Conservation (phyloP, 2,113 vertebrate genomes). For the Polypterus bichir region DNA sequence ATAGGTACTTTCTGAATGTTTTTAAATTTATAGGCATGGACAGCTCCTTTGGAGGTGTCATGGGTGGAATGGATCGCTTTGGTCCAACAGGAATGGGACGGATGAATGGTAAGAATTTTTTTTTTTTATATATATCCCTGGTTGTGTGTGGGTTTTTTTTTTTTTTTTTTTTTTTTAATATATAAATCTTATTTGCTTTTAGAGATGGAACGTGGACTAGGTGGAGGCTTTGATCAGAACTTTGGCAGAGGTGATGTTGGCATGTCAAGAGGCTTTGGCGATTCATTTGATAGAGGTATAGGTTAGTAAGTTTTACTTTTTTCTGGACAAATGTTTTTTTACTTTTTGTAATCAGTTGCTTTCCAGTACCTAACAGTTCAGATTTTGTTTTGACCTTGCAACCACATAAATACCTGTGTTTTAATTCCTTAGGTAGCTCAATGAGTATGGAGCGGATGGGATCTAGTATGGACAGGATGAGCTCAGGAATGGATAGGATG, state of each 20-base stretch:
- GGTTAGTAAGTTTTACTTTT: constrained; percentile 42
- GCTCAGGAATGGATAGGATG: constrained; percentile 66
- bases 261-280: constrained; percentile 76
- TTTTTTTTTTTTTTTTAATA: no score
- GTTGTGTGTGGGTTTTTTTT: constrained; percentile 24
- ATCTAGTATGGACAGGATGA: constrained; percentile 60
- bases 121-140: constrained; percentile 10
- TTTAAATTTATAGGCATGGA: constrained; percentile 67
- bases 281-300: constrained; percentile 76
- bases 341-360: not conserved
- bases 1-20: not conserved
- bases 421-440: constrained; percentile 36
- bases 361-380: no score
- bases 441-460: constrained; percentile 71
- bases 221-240: constrained; percentile 69
- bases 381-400: not conserved
- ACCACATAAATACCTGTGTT: no score
- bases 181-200: constrained; percentile 22
- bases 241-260: constrained; percentile 75
- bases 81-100: constrained; percentile 79
- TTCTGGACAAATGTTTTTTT: not conserved
- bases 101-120: constrained; percentile 67
- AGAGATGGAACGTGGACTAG: constrained; percentile 80
- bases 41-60: constrained; percentile 68
- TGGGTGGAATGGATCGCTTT: constrained; percentile 77